These are phyloP conservation scores for Aspidiotus destructor DNA, from an alignment of 2,888 invertebrate genomes.

Conservation along the genomic window DNA sequence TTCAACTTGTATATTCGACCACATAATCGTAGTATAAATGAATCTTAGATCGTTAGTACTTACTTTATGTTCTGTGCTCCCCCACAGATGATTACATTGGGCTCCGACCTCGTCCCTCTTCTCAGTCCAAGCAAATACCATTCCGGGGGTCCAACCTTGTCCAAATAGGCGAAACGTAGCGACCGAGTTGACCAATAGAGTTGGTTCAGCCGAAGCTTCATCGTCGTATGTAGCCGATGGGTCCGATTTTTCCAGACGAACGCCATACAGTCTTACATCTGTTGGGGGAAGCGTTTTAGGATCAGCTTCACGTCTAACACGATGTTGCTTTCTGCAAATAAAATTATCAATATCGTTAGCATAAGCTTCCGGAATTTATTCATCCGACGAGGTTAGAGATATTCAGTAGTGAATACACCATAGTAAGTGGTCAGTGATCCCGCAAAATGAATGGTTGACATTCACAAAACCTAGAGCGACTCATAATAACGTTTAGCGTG, in stretches of 20 bases:
- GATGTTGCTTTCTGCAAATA: not conserved
- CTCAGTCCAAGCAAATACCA: slow-evolving; percentile 61
- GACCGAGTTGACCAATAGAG: slow-evolving; percentile 52
- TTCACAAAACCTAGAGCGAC: no score
- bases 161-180: slow-evolving; percentile 66
- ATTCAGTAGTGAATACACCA: no score
- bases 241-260: slow-evolving; percentile 39
- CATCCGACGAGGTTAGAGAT: no score
- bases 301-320: slow-evolving; percentile 17
- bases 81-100: slow-evolving; percentile 44
- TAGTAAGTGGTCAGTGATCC: no score
- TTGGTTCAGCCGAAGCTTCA: slow-evolving; percentile 53
- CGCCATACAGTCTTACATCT: slow-evolving; percentile 37
- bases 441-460: no score
- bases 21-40: no score
- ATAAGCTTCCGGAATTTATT: no score
- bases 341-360: no score
- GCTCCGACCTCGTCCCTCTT: slow-evolving; percentile 47
- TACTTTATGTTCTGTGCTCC: no score
- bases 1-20: no score
- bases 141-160: slow-evolving; percentile 53
- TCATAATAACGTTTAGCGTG: no score
- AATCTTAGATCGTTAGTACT: no score
- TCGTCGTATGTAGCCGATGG: slow-evolving; percentile 37
- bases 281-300: not conserved